Conservation (phyloP, 1,140 invertebrate genomes). For the Drosophila ambigua region DNA sequence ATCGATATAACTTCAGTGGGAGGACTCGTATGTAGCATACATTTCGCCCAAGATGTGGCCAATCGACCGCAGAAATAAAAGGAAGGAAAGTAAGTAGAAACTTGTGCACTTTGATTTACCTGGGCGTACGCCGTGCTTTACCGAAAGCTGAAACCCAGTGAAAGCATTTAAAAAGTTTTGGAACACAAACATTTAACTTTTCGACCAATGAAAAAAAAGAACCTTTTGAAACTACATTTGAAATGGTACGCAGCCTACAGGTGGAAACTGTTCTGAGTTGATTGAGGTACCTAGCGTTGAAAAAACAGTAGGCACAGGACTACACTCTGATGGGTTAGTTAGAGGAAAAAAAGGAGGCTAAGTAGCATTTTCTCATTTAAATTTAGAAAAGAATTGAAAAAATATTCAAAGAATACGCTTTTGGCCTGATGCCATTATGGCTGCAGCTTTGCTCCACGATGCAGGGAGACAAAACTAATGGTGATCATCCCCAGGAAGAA, state of each 20-base stretch:
- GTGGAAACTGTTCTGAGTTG: conserved; percentile 10
- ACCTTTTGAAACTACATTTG: conserved; percentile 33
- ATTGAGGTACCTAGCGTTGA: neutral
- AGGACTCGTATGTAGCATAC: neutral
- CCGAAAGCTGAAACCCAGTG: neutral
- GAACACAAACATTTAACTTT: conserved; percentile 37
- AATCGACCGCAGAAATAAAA: conserved; percentile 27
- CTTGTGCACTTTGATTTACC: conserved; percentile 29
- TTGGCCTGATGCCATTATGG: no score
- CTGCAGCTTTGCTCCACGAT: no score
- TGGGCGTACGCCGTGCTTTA: neutral
- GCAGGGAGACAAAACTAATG: no score
- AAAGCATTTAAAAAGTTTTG: conserved; percentile 45
- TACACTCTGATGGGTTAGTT: no score
- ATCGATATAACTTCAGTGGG: no score
- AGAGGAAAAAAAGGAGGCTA: no score
- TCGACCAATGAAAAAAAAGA: conserved; percentile 5
- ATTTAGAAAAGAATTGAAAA: no score
- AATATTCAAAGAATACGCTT: no score
- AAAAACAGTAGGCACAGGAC: no score
- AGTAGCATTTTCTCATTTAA: no score
- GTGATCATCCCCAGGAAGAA: no score
- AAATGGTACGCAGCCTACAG: conserved; percentile 9
- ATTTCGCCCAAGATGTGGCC: conserved; percentile 24
- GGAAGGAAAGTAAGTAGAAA: conserved; percentile 14